Base-by-base conservation (phyloP, 2,888 invertebrate genomes). In the Synergus itoensis region DNA sequence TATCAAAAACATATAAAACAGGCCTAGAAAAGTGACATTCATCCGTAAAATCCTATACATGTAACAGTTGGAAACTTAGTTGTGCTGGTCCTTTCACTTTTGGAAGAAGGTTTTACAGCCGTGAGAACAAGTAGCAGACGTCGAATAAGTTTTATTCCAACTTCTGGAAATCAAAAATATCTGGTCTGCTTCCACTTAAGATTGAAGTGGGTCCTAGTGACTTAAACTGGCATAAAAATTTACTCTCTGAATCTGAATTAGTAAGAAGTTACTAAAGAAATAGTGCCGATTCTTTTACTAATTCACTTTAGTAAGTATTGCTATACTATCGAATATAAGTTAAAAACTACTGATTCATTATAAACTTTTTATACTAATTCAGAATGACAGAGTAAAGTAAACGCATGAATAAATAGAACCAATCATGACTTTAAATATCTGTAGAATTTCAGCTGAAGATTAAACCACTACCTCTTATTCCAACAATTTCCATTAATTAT, bases 11-110 rank as follows among this genome's bases (percentile, higher is more conserved):
- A 40, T 57, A 57, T 73, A n/a, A 12, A 73, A 28, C 28, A 53
- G 40, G 36, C 48, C 40, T 1, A 73, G 18, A 73, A 57, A 73
- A 53, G 14, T 73, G 73, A 57, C 73, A 57, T 36, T 73, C 73
- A 73, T 57, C 73, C 53, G 73, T 73, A 53, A 53, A 73, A 73
- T 73, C 53, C 53, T n/a, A 36, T 36, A 36, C 36, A 53, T 73
- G 53, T 73, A 36, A 40, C 48, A 28, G 1, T 69, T 57, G 1
- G 43, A 45, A 69, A 28, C 45, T 21, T 64, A 41, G 9, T 40
- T 28, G n/a, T 73, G 18, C 40, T 73, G 73, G 9, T 53, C 53
- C 53, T 36, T 73, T 18, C 14, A 11, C 45, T 43, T n/a, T 53
- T 53, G 11, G 28, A n/a, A 73, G 53, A 36, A 36, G 48, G 12